phyloP scores from a whole-genome alignment of 2,113 vertebrate species.

The Aldabrachelys gigantea region DNA sequence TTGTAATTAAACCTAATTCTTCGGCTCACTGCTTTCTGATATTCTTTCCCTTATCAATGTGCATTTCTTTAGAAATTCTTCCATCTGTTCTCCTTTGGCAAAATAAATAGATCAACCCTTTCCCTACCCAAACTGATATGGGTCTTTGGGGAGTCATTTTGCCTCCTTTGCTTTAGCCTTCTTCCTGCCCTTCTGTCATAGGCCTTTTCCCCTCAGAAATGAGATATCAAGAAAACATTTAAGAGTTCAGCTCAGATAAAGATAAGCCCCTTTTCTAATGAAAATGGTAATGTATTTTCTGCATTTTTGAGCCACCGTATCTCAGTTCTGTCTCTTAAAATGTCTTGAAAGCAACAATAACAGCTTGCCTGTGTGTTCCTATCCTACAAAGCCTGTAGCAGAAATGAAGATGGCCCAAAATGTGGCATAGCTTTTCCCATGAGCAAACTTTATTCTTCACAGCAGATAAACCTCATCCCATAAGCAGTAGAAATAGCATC shows the following conservation, averaged over 20 bases:
- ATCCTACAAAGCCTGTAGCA: not conserved
- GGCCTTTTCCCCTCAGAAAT: not conserved
- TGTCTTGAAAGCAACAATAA: not conserved
- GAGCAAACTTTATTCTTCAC: not conserved
- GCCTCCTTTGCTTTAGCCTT: not conserved
- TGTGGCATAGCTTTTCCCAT: not conserved
- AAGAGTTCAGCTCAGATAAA: not conserved
- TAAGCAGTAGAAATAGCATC: not conserved
- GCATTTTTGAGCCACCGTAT: not conserved
- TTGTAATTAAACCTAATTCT: not conserved
- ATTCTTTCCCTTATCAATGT: not conserved
- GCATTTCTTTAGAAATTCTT: not conserved
- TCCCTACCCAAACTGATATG: not conserved
- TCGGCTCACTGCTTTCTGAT: not conserved
- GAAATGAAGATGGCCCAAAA: not conserved
- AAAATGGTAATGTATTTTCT: not conserved
- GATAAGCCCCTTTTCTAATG: not conserved
- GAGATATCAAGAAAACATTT: not conserved
- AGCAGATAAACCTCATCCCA: not conserved
- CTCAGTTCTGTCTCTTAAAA: not conserved
- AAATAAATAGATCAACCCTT: not conserved
- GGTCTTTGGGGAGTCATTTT: not conserved
- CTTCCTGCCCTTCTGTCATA: not conserved
- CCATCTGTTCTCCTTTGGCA: not conserved
- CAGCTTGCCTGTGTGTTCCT: not conserved